These are phyloP conservation scores for Caerostris extrusa DNA, from an alignment of 1,140 invertebrate genomes.

Conservation along the genomic window DNA sequence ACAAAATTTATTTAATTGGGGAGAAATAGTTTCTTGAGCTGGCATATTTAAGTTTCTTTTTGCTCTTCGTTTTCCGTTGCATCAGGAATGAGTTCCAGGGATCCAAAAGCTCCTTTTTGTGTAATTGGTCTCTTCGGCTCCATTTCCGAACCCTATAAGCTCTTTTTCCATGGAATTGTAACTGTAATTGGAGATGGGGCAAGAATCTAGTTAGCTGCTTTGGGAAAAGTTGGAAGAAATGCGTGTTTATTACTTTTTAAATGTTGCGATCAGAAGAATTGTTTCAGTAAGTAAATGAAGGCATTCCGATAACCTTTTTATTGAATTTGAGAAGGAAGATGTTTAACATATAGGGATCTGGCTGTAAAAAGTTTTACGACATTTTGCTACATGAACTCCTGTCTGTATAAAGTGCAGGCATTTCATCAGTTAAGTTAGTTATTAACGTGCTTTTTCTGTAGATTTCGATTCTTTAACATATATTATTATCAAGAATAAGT, in stretches of 20 bases:
- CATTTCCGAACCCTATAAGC: background rate
- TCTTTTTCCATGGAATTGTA: background rate
- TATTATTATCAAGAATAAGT: no score
- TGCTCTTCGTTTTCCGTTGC: background rate
- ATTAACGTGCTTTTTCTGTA: no score
- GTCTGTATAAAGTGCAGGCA: no score
- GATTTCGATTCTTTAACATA: no score
- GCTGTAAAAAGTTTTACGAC: no score
- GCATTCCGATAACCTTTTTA: no score
- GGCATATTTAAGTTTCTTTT: conserved; percentile 19
- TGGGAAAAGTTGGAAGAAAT: background rate
- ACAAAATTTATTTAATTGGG: conserved; percentile 72
- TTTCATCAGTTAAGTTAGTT: no score
- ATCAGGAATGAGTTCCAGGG: conserved; percentile 3
- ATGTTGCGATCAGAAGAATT: background rate
- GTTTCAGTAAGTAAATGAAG: background rate
- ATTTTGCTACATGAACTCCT: no score
- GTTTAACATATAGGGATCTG: no score
- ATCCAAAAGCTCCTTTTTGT: background rate
- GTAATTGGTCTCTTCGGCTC: conserved; percentile 72
- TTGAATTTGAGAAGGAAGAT: no score
- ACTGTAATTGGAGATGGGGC: background rate
- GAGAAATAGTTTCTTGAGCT: conserved; percentile 59
- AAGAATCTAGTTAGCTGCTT: background rate
- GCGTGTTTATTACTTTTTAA: background rate